Conservation (phyloP, 2,888 invertebrate genomes). For the Acanthosepion esculentum region DNA sequence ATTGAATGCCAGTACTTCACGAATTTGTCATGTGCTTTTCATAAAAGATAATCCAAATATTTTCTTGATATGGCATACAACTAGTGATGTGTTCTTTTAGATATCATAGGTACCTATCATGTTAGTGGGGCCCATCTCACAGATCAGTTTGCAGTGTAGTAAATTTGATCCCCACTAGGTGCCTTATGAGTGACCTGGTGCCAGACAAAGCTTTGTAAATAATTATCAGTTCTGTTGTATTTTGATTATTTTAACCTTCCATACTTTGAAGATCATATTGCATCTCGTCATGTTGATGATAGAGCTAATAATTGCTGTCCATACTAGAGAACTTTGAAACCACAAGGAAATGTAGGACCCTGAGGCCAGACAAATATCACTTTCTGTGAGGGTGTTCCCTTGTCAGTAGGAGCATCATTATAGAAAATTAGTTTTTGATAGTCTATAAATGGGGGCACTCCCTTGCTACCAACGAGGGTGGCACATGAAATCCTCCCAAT, state of each 20-base stretch:
- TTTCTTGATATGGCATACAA: too few species aligned
- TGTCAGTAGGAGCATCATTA: constrained; percentile 25
- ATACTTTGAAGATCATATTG: neutral
- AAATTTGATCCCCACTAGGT: too few species aligned
- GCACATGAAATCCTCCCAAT: neutral
- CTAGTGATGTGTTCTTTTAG: too few species aligned
- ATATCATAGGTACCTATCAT: too few species aligned
- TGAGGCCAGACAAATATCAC: constrained; percentile 7
- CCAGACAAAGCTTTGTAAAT: too few species aligned
- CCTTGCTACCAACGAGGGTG: constrained; percentile 7
- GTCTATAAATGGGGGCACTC: neutral
- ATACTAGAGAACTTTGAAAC: neutral
- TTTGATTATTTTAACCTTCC: neutral
- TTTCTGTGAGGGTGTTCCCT: constrained; percentile 10
- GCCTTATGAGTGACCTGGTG: too few species aligned
- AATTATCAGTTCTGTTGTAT: neutral
- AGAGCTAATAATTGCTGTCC: neutral
- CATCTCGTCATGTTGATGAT: neutral
- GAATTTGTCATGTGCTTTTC: too few species aligned
- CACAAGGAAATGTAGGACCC: neutral
- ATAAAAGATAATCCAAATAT: too few species aligned
- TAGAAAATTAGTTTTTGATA: neutral
- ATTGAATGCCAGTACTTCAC: too few species aligned
- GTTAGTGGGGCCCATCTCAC: too few species aligned
- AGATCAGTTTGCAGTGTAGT: too few species aligned